Percentiles rank a stretch among this genome's conserved stretches.
Evolutionary conservation across 2,888 invertebrate genomes (phyloP).

Genomic region (Mylabris sibirica): DNA sequence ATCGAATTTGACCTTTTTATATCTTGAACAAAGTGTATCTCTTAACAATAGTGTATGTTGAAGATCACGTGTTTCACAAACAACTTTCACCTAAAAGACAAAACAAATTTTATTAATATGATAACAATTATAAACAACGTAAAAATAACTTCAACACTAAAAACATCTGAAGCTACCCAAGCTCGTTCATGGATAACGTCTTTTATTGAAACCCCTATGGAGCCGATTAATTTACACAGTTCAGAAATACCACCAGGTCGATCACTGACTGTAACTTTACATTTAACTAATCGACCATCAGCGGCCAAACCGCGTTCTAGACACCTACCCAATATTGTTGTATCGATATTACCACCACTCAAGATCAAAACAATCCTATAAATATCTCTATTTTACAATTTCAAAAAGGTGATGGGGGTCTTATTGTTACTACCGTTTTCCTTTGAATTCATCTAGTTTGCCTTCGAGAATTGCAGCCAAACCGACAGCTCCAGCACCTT

Average conservation of each 20-base stretch:
- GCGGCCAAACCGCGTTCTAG: constrained; percentile 88
- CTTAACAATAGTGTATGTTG: constrained; percentile 75
- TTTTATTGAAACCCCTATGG: constrained; percentile 88
- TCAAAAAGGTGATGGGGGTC: too few relatives aligned
- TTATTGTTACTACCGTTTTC: constrained; percentile 69
- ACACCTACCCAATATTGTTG: constrained; percentile 87
- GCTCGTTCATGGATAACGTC: constrained; percentile 96
- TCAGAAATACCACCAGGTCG: constrained; percentile 89
- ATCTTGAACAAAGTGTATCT: constrained; percentile 65
- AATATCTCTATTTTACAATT: constrained; percentile 30
- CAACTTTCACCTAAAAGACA: constrained; percentile 78
- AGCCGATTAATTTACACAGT: constrained; percentile 77
- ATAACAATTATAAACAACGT: constrained; percentile 16
- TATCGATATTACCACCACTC: constrained; percentile 92
- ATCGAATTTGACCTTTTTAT: constrained; percentile 66
- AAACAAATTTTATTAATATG: constrained; percentile 52
- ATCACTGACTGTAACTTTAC: constrained; percentile 82
- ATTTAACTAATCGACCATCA: constrained; percentile 80
- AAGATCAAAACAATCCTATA: constrained; percentile 82
- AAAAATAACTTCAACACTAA: constrained; percentile 70
- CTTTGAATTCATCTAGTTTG: constrained; percentile 70
- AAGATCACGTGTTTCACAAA: constrained; percentile 87
- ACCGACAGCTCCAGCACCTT: constrained; percentile 76
- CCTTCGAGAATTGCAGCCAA: constrained; percentile 73
- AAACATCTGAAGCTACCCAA: constrained; percentile 91